phyloP scores from a whole-genome alignment of 1,140 invertebrate species.

The Drosophila insularis region DNA sequence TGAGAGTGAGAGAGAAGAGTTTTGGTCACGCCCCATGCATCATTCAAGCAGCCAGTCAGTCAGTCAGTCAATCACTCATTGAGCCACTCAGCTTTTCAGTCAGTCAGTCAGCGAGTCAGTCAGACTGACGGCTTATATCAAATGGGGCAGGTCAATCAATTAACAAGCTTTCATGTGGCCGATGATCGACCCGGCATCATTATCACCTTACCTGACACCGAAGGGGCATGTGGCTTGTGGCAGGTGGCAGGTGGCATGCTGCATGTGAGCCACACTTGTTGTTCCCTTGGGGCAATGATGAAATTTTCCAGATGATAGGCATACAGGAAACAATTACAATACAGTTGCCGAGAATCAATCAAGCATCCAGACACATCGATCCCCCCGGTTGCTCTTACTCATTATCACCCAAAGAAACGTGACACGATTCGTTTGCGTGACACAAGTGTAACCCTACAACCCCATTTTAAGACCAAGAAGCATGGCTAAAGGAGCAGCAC shows the following conservation, averaged over 20 bases:
- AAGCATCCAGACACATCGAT: not conserved
- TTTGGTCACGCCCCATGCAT: not conserved
- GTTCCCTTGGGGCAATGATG: no score
- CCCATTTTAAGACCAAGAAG: not conserved
- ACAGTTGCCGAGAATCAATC: not conserved
- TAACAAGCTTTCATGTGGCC: not conserved
- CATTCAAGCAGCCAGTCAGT: slow-evolving; percentile 7
- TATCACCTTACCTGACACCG: not conserved
- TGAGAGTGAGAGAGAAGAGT: not conserved
- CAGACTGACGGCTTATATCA: not conserved
- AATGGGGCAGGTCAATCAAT: not conserved
- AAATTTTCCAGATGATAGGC: no score
- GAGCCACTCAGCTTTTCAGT: not conserved
- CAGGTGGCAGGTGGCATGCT: no score
- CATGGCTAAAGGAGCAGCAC: slow-evolving; percentile 37
- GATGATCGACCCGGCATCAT: slow-evolving; percentile 1
- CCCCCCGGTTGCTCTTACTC: not conserved
- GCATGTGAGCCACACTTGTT: no score
- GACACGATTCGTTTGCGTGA: not conserved
- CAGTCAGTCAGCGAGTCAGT: not conserved
- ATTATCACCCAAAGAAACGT: not conserved
- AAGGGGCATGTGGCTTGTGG: no score
- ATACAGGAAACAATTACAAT: slow-evolving; percentile 7
- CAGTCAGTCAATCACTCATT: not conserved
- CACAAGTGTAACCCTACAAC: not conserved